These are phyloP conservation scores for Gallinago undulata DNA, from an alignment of 2,113 vertebrate species.

Conservation along the genomic window DNA sequence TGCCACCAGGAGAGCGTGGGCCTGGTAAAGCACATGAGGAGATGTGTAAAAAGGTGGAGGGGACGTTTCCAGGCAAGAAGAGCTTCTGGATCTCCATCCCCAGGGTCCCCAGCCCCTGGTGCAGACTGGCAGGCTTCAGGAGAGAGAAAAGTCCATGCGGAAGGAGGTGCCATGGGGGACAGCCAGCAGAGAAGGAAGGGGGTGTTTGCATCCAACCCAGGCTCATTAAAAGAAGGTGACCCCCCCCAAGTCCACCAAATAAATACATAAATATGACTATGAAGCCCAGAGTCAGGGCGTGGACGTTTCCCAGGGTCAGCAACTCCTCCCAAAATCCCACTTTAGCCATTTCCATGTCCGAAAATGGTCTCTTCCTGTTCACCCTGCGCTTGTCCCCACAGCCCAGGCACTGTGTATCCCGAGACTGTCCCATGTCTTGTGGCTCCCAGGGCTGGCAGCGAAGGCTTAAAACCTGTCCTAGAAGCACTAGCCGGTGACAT, in stretches of 20 bases:
- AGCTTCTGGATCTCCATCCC: background rate
- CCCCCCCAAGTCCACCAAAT: conserved; percentile 41
- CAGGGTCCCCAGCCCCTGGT: background rate
- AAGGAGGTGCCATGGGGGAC: background rate
- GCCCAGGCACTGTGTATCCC: background rate
- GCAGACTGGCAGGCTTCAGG: background rate
- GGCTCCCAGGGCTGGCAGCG: background rate
- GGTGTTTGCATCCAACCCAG: background rate
- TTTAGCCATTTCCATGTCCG: background rate
- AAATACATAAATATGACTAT: conserved; percentile 63
- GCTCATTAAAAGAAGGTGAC: background rate
- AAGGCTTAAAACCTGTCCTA: background rate
- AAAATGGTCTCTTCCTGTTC: background rate
- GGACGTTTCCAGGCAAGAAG: background rate
- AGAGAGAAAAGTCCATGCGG: background rate
- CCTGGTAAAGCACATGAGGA: rapidly evolving
- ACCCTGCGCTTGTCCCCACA: background rate
- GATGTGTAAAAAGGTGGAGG: background rate
- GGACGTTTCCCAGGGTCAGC: background rate
- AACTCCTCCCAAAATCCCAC: background rate
- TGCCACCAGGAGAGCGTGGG: rapidly evolving
- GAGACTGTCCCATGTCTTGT: background rate
- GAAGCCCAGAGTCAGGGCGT: background rate
- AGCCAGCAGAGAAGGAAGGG: background rate
- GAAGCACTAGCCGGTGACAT: background rate